Conservation (phyloP, 1,140 invertebrate genomes). For the Zaprionus vittiger region DNA sequence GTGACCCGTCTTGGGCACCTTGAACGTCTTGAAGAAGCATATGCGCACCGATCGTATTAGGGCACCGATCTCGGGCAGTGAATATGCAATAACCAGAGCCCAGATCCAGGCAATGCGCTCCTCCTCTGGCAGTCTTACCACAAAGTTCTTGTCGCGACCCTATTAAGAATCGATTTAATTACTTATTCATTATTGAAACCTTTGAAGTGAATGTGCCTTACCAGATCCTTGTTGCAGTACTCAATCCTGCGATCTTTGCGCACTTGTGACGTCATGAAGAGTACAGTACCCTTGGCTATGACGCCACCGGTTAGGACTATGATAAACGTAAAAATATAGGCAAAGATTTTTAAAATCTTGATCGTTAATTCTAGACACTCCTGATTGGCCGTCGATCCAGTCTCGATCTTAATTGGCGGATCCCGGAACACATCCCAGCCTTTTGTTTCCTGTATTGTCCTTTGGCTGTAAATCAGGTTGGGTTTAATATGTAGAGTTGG, state of each 20-base stretch:
- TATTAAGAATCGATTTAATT: constrained; percentile 11
- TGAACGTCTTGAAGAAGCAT: constrained; percentile 95
- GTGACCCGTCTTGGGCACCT: constrained; percentile 76
- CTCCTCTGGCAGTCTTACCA: constrained; percentile 90
- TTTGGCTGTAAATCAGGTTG: constrained; percentile 87
- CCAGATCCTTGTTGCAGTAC: constrained; percentile 94
- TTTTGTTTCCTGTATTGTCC: constrained; percentile 94
- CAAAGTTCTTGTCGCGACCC: constrained; percentile 93
- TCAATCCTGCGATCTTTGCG: constrained; percentile 89
- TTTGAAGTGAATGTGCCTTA: constrained; percentile 81
- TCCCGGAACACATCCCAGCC: constrained; percentile 98
- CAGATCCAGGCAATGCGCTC: constrained; percentile 96
- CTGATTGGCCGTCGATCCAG: constrained; percentile 94
- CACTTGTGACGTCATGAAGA: constrained; percentile 96
- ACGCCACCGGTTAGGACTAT: constrained; percentile 93
- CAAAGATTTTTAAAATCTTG: constrained; percentile 93
- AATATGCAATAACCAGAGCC: constrained; percentile 94
- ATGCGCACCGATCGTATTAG: constrained; percentile 93
- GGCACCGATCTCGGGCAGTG: constrained; percentile 94
- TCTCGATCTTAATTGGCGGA: constrained; percentile 94
- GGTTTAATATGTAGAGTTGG: not conserved
- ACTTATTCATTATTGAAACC: not conserved
- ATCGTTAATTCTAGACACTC: constrained; percentile 94
- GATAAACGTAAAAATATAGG: constrained; percentile 93
- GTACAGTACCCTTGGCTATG: constrained; percentile 92